These are phyloP conservation scores for Hydrolagus colliei DNA, from an alignment of 2,797 vertebrate genomes.

Conservation along the genomic window DNA sequence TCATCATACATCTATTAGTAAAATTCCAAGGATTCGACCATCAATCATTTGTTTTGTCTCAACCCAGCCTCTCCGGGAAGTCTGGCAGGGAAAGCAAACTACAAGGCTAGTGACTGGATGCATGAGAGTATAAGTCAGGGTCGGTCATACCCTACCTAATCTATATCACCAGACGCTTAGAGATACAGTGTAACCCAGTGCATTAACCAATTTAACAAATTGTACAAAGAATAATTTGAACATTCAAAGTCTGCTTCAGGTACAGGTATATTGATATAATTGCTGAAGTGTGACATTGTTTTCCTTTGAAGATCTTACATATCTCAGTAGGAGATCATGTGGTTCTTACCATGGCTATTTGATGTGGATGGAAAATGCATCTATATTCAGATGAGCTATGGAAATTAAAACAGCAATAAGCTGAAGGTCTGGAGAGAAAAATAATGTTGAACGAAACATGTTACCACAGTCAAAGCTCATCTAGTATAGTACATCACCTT, in stretches of 20 bases:
- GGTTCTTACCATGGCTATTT: not conserved
- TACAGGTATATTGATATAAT: not conserved
- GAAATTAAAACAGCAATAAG: not conserved
- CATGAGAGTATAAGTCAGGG: not conserved
- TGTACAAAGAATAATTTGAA: not conserved
- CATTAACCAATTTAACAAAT: not conserved
- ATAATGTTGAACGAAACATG: not conserved
- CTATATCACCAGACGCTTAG: not conserved
- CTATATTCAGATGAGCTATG: not conserved
- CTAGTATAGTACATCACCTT: too few species aligned
- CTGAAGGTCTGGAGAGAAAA: too few species aligned
- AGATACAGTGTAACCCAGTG: not conserved
- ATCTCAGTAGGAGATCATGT: too few species aligned
- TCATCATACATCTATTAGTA: not conserved
- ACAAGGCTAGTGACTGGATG: not conserved
- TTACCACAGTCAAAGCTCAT: not conserved
- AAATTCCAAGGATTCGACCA: not conserved
- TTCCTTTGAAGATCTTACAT: not conserved
- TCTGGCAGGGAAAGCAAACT: not conserved
- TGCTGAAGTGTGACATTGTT: not conserved
- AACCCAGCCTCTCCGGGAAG: not conserved
- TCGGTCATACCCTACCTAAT: not conserved
- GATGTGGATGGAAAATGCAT: not conserved
- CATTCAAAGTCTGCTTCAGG: not conserved
- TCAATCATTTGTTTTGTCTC: not conserved